Percentiles rank a stretch among this genome's conserved stretches.
phyloP scores from a whole-genome alignment of 2,888 invertebrate species.

The Cantharis rustica region DNA sequence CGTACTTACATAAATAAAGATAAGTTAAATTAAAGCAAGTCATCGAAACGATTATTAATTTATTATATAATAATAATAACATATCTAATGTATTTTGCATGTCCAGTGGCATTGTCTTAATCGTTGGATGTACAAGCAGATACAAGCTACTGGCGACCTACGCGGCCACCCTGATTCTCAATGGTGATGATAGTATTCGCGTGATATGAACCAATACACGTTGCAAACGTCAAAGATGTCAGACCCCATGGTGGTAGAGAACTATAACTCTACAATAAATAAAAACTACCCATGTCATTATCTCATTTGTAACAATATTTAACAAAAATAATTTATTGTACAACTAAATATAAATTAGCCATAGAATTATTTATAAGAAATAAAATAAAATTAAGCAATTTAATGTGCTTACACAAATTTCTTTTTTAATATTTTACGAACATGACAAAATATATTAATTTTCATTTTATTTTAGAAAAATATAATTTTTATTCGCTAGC shows the following conservation, averaged over 20 bases:
- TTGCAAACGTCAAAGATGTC: conserved; percentile 19
- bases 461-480: no score
- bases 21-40: neutral
- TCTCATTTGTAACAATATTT: conserved; percentile 8
- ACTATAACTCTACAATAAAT: conserved; percentile 13
- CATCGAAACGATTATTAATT: neutral
- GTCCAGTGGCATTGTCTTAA: conserved; percentile 34
- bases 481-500: no score
- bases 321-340: neutral
- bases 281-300: conserved; percentile 15
- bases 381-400: no score
- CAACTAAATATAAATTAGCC: neutral
- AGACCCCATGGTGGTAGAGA: conserved; percentile 20
- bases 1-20: neutral
- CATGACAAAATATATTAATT: no score
- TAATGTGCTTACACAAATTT: no score
- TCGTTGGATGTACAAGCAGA: conserved; percentile 28
- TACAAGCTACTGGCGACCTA: conserved; percentile 31
- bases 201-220: conserved; percentile 27
- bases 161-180: conserved; percentile 28
- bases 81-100: conserved; percentile 15
- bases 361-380: neutral
- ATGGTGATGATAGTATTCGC: conserved; percentile 27
- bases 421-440: no score
- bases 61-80: neutral